Evolutionary conservation across 2,888 invertebrate genomes (phyloP), one percentile per base, ranked within the genome.

Genomic region (Eupithecia centaureata): DNA sequence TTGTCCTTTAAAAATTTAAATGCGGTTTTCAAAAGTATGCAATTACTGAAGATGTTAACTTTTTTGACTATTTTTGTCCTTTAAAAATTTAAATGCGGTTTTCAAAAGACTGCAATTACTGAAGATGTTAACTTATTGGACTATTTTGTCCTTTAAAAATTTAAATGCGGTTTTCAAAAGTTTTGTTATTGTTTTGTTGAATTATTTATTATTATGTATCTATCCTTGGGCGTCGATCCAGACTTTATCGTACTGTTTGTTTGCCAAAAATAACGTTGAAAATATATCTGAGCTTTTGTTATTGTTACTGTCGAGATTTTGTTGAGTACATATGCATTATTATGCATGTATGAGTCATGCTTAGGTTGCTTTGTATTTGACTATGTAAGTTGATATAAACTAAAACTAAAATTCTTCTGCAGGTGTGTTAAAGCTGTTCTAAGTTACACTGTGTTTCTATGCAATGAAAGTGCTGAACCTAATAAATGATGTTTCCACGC

Each of bases 391-490:
- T 7, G 3, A 22, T 4, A 22, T 47, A 22, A 42, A 42, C 18
- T 18, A 47, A 13, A 12, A 47, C 12, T 22, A 22, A 47, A 22
- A 10, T 47, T 47, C 47, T 47, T 47, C 47, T 22, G 47, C 22
- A 47, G 47, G 47, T 47, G 47, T 62, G 54, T 59, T 8, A 12
- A 15, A 66, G 63, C 66, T 63, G 32, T 52, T 28, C 22, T 47
- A 1, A 28, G 10, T n/a, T 15, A 25, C 5, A 33, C 61, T 67
- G 52, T 61, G 56, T n/a, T 54, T 22, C 35, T 35, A 61, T 28
- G 70, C 56, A 54, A 59, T 61, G 61, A 61, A 67, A 70, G 59
- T 70, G 70, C 63, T 67, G 61, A 67, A 70, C 61, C 58, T 54
- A 61, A 70, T 64, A 67, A 62, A 62, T 67, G 54, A 60, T 47